These are phyloP conservation scores for Sterrhoptilus dennistouni DNA, from an alignment of 2,113 vertebrate genomes.

Conservation along the genomic window DNA sequence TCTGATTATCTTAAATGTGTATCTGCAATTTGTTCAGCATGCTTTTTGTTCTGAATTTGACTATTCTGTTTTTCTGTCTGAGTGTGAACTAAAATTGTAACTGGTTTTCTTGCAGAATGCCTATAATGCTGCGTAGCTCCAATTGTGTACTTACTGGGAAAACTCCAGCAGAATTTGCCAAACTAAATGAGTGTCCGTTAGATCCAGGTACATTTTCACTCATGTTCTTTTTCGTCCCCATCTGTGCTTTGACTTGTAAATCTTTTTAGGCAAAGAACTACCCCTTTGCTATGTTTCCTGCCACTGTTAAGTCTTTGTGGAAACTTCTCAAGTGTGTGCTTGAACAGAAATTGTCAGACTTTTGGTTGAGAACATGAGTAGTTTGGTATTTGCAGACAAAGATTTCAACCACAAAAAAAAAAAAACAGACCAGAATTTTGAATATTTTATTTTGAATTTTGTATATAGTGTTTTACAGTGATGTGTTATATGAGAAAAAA, in stretches of 20 bases:
- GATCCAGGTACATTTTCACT: slow-evolving; percentile 85
- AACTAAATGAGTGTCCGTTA: slow-evolving; percentile 94
- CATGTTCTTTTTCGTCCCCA: background rate
- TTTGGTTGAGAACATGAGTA: background rate
- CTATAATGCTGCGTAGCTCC: slow-evolving; percentile 96
- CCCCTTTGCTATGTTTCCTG: background rate
- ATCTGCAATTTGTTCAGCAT: background rate
- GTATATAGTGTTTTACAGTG: background rate
- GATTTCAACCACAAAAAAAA: background rate
- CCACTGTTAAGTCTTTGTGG: background rate
- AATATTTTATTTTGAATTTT: background rate
- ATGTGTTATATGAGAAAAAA: background rate
- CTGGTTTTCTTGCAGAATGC: slow-evolving; percentile 83
- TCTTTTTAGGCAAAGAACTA: background rate
- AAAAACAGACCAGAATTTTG: background rate
- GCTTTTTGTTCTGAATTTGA: background rate
- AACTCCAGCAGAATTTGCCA: slow-evolving; percentile 93
- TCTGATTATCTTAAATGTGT: background rate
- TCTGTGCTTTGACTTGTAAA: background rate
- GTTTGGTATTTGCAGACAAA: background rate
- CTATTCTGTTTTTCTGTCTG: background rate
- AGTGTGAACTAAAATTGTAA: background rate
- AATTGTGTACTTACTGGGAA: slow-evolving; percentile 97
- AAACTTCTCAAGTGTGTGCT: background rate
- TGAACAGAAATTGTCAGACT: background rate